Percentiles rank a stretch among this genome's conserved stretches.
These are phyloP conservation scores for Meiosimyza platycephala DNA, from an alignment of 2,888 invertebrate species.

Conservation along the genomic window DNA sequence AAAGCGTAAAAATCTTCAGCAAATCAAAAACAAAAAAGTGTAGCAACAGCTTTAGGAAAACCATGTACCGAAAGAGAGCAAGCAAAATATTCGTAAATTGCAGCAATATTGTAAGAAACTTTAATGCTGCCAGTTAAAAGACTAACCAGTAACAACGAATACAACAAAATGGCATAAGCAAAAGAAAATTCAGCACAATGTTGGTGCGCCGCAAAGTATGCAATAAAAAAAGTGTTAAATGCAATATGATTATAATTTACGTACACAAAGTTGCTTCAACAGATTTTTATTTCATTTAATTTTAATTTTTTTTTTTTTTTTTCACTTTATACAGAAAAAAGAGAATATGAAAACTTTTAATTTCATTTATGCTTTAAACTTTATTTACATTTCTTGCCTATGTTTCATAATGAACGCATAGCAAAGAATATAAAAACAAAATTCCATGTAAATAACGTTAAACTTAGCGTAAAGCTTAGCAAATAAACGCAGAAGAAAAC, in stretches of 20 bases:
- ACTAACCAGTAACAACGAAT: not conserved
- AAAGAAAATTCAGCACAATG: not conserved
- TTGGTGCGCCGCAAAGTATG: slow-evolving; percentile 27
- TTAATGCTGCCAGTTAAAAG: no score
- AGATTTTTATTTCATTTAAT: slow-evolving; percentile 8
- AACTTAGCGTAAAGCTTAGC: slow-evolving; percentile 29
- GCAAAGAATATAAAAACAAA: not conserved
- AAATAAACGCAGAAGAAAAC: slow-evolving; percentile 1
- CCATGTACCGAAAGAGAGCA: no score
- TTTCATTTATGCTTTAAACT: slow-evolving; percentile 20
- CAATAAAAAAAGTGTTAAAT: slow-evolving; percentile 14
- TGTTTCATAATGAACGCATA: not conserved
- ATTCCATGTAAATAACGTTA: slow-evolving; percentile 22
- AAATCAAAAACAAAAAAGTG: no score
- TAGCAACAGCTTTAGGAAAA: no score
- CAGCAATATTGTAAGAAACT: no score
- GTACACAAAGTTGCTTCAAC: slow-evolving; percentile 8
- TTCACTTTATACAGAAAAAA: no score
- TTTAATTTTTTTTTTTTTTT: not conserved
- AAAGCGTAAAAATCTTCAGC: no score
- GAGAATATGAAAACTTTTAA: not conserved
- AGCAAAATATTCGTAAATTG: no score
- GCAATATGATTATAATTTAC: slow-evolving; percentile 20
- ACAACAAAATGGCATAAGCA: not conserved
- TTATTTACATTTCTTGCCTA: not conserved